Evolutionary conservation across 2,888 invertebrate genomes (phyloP).

Genomic region (Drosophila affinis): DNA sequence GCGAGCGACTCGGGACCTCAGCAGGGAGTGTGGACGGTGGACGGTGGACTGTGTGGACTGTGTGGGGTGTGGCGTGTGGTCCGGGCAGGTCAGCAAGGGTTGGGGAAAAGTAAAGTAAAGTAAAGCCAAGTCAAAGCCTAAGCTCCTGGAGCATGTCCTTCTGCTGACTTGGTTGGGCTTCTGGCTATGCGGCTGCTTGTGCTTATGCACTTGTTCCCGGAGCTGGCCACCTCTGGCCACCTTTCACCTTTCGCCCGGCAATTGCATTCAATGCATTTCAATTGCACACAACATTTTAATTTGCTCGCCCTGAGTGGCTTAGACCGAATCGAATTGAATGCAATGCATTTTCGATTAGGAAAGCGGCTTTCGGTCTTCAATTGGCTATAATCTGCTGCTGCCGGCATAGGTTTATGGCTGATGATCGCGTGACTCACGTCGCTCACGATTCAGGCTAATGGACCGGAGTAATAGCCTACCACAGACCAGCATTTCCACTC

Average conservation of each 20-base stretch:
- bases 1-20: constrained; percentile 8
- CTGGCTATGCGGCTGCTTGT: constrained; percentile 50
- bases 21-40: neutral
- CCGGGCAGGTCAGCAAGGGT: constrained; percentile 12
- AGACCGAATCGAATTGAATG: constrained; percentile 62
- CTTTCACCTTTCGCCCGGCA: constrained; percentile 27
- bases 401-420: neutral
- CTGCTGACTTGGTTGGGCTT: constrained; percentile 56
- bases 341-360: constrained; percentile 60
- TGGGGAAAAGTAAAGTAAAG: constrained; percentile 10
- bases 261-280: constrained; percentile 49
- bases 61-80: constrained; percentile 1
- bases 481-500: neutral
- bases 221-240: constrained; percentile 1
- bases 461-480: too few relatives aligned
- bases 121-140: constrained; percentile 43
- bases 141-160: constrained; percentile 70
- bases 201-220: constrained; percentile 2
- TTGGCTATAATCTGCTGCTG: constrained; percentile 26
- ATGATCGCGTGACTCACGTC: constrained; percentile 2
- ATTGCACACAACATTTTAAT: constrained; percentile 47
- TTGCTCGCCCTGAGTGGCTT: constrained; percentile 49
- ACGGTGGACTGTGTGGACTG: neutral
- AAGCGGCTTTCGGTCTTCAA: constrained; percentile 17
- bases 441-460: too few relatives aligned